These are phyloP conservation scores for Apamea epomidion DNA, from an alignment of 2,888 invertebrate genomes.

Conservation along the genomic window DNA sequence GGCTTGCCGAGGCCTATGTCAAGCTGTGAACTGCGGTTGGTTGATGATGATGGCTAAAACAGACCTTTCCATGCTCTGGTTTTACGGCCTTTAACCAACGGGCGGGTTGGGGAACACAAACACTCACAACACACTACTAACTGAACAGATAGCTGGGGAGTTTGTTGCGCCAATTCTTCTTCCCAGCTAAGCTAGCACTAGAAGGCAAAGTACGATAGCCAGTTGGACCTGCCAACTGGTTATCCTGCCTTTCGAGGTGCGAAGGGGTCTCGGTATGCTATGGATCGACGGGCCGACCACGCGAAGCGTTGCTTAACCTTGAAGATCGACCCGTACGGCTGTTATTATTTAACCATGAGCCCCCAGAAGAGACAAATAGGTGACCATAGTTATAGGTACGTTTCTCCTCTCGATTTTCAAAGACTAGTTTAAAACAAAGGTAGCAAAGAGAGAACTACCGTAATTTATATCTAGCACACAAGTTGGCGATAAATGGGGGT, in stretches of 20 bases:
- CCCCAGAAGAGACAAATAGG: not conserved
- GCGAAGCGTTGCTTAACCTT: not conserved
- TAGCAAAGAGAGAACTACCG: slow-evolving; percentile 40
- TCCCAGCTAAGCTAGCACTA: no score
- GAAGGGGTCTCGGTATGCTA: not conserved
- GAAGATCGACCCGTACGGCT: not conserved
- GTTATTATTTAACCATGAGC: not conserved
- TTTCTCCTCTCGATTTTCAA: not conserved
- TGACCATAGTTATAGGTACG: not conserved
- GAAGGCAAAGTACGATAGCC: no score
- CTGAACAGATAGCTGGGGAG: not conserved
- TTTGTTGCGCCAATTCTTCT: not conserved
- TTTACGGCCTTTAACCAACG: not conserved
- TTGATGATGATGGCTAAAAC: not conserved
- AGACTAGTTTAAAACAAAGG: slow-evolving; percentile 15
- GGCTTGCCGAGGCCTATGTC: not conserved
- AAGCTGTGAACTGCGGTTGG: not conserved
- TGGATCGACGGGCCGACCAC: not conserved
- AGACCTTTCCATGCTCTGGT: not conserved
- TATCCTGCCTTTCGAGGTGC: not conserved
- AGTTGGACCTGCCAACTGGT: not conserved
- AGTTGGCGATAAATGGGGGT: slow-evolving; percentile 24
- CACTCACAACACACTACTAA: not conserved
- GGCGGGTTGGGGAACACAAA: no score
- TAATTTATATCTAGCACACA: slow-evolving; percentile 43